A percentile compares a stretch with the other conserved stretches of the same genome.
Evolutionary conservation across 2,797 vertebrate species (phyloP).

Genomic region (Lepus oiostolus): DNA sequence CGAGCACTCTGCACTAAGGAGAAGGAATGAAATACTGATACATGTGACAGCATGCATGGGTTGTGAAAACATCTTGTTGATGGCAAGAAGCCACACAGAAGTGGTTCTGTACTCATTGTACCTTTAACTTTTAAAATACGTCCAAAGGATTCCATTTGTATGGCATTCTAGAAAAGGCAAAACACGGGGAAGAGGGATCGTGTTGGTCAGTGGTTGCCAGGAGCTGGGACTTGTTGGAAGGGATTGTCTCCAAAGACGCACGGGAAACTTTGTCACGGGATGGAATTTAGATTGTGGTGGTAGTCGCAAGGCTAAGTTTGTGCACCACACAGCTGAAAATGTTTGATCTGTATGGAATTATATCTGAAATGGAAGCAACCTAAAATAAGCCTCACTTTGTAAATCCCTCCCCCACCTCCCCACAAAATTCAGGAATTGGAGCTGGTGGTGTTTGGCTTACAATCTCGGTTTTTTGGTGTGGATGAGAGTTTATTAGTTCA

Average conservation of each 20-base stretch:
- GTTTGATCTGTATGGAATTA: neutral
- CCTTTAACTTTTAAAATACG: too few relatives aligned
- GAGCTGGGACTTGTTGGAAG: too few relatives aligned
- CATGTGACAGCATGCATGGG: neutral
- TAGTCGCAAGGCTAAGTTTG: neutral
- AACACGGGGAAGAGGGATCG: neutral
- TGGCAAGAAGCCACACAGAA: neutral
- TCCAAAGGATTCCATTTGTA: neutral
- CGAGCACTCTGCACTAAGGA: neutral
- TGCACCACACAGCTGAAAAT: neutral
- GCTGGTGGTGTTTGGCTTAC: neutral
- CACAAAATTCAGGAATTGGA: neutral
- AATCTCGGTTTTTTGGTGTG: neutral
- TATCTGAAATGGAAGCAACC: neutral
- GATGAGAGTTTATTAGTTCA: neutral
- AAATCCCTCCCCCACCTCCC: accelerated
- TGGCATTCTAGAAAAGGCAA: neutral
- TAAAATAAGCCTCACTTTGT: neutral
- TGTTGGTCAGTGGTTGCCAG: neutral
- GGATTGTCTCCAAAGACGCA: neutral
- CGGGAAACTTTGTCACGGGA: neutral
- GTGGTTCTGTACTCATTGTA: neutral
- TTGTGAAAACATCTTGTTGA: slow-evolving; percentile 18
- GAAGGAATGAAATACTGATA: neutral
- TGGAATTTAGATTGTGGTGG: neutral